Conservation (phyloP, 2,888 invertebrate genomes). For the Axea sp. region DNA sequence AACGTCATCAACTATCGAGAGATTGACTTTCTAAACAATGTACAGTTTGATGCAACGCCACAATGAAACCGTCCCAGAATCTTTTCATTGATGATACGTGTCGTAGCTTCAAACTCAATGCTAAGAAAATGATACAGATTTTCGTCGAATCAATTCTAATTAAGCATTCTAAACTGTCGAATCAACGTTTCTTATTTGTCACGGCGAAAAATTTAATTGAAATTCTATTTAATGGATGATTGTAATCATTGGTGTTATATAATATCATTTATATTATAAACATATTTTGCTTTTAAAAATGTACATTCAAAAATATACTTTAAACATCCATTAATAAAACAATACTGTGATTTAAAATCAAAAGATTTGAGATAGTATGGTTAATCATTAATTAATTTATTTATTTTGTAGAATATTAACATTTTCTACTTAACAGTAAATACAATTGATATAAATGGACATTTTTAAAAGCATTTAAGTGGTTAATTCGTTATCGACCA, state of each 20-base stretch:
- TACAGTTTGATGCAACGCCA: constrained; percentile 29
- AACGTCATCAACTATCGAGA: constrained; percentile 40
- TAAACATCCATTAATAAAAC: too few species aligned
- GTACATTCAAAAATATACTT: too few species aligned
- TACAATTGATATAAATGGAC: not conserved
- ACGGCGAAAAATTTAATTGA: not conserved
- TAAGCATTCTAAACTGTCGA: constrained; percentile 11
- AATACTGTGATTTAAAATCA: too few species aligned
- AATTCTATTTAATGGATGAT: too few species aligned
- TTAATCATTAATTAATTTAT: too few species aligned
- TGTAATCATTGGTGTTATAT: too few species aligned
- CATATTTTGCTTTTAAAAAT: too few species aligned
- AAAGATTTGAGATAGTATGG: too few species aligned
- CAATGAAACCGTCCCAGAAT: constrained; percentile 50
- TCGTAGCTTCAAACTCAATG: constrained; percentile 18
- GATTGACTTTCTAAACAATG: constrained; percentile 25
- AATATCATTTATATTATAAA: too few species aligned
- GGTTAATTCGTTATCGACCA: not conserved
- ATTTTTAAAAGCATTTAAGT: not conserved
- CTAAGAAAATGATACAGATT: constrained; percentile 1
- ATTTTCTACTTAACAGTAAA: too few species aligned
- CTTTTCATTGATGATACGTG: constrained; percentile 26
- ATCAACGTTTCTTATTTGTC: constrained; percentile 6
- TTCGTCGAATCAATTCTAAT: constrained; percentile 7
- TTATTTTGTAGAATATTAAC: too few species aligned